Evolutionary conservation across 92 coral and sea anemone species (phyloP).

Genomic region (Desmophyllum pertusum): DNA sequence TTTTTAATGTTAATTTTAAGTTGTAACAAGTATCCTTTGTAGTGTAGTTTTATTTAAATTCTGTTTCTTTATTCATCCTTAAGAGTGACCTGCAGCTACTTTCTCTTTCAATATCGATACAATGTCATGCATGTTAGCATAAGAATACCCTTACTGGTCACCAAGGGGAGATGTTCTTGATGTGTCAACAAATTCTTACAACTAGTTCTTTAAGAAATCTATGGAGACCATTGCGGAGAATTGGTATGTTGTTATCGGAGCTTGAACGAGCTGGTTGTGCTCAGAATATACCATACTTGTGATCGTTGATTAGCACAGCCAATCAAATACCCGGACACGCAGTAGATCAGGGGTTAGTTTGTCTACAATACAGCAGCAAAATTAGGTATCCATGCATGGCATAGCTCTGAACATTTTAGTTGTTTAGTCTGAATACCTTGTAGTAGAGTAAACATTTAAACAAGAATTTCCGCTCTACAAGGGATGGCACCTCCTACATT

Average conservation of each 20-base stretch:
- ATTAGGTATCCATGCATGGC: no score
- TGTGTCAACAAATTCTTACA: background rate
- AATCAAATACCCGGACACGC: no score
- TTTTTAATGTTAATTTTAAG: background rate
- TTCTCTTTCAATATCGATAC: background rate
- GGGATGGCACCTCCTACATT: no score
- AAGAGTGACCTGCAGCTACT: background rate
- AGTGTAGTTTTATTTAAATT: conserved; percentile 29
- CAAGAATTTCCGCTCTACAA: no score
- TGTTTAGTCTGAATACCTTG: background rate
- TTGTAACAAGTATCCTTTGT: background rate
- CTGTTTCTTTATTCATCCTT: background rate
- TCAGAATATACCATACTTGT: background rate
- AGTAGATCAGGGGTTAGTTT: no score
- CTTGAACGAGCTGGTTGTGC: background rate
- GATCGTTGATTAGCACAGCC: background rate
- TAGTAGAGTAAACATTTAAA: background rate
- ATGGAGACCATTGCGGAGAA: background rate
- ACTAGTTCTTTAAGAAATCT: background rate
- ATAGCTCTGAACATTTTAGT: background rate
- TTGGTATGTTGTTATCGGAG: background rate
- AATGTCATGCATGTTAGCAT: conserved; percentile 9
- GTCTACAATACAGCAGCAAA: no score
- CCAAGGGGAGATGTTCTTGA: background rate
- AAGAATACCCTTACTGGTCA: background rate